These are phyloP conservation scores for Tricholauxania praeusta DNA, from an alignment of 2,888 invertebrate genomes.

Conservation along the genomic window DNA sequence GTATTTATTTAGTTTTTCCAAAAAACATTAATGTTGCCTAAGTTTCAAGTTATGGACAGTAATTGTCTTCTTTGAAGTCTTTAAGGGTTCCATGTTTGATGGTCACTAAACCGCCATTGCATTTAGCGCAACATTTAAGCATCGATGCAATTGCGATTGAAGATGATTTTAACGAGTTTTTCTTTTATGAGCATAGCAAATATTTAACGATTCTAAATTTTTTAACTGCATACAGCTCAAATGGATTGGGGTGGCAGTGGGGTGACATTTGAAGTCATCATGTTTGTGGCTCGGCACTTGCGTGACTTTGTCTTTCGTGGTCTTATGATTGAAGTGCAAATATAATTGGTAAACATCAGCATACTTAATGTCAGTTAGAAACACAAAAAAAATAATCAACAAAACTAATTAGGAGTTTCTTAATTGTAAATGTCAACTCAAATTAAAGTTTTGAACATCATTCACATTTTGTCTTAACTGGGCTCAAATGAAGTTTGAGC, in stretches of 20 bases:
- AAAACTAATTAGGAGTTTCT: constrained; percentile 33
- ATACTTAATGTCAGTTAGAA: not conserved
- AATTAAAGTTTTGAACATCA: constrained; percentile 14
- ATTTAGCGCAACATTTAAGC: not conserved
- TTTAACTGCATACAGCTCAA: too few species aligned
- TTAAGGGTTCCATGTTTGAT: too few species aligned
- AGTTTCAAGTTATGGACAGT: too few species aligned
- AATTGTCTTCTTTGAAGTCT: too few species aligned
- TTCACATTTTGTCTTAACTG: not conserved
- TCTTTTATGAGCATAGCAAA: constrained; percentile 24
- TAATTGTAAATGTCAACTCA: constrained; percentile 34
- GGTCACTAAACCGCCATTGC: not conserved
- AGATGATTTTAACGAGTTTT: constrained; percentile 35
- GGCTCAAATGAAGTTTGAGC: constrained; percentile 6
- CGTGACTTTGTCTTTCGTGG: not conserved
- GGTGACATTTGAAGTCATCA: too few species aligned
- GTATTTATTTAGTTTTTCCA: too few species aligned
- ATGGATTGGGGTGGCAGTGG: too few species aligned
- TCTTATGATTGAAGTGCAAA: constrained; percentile 25
- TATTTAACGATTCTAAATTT: constrained; percentile 22
- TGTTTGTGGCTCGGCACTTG: too few species aligned
- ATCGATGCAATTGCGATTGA: constrained; percentile 24
- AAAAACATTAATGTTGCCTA: too few species aligned
- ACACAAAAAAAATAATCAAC: not conserved
- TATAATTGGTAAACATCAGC: constrained; percentile 22